Evolutionary conservation across 92 coral and sea anemone genomes (phyloP).

Genomic region (Bergia sp.): DNA sequence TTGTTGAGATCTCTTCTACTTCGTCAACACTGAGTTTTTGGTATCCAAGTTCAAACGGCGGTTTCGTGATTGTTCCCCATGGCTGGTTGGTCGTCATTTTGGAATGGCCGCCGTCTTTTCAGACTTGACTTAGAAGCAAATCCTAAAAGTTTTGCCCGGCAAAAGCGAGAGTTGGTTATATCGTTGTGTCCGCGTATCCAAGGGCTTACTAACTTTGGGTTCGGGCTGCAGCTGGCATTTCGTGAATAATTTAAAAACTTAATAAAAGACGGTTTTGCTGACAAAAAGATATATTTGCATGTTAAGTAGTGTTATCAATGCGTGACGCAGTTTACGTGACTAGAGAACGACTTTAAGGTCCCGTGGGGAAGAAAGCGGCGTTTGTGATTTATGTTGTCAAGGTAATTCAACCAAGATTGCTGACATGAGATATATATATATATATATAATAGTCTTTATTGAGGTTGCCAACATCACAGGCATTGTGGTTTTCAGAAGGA

Average conservation of each 20-base stretch:
- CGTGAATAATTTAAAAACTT: not conserved
- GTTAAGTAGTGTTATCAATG: not conserved
- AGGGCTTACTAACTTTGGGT: not conserved
- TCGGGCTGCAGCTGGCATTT: not conserved
- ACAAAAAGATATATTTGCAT: not conserved
- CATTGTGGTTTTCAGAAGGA: no score
- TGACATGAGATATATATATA: no score
- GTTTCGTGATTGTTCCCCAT: slow-evolving; percentile 93
- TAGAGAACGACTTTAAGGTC: not conserved
- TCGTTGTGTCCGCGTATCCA: slow-evolving; percentile 1
- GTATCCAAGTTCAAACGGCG: slow-evolving; percentile 90
- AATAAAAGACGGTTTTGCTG: not conserved
- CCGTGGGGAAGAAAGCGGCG: not conserved
- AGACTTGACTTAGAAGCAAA: not conserved
- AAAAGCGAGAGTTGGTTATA: not conserved
- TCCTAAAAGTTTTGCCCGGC: not conserved
- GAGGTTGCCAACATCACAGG: no score
- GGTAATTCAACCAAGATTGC: no score
- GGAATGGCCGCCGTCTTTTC: not conserved
- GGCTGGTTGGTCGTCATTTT: slow-evolving; percentile 63
- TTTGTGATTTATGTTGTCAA: no score
- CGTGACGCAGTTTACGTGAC: not conserved
- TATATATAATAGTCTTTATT: no score
- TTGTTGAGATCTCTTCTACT: slow-evolving; percentile 79
- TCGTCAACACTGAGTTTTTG: slow-evolving; percentile 77